A percentile compares a stretch with the other conserved stretches of the same genome.
Conservation (phyloP, 2,113 vertebrate species). For the Pantherophis guttatus region DNA sequence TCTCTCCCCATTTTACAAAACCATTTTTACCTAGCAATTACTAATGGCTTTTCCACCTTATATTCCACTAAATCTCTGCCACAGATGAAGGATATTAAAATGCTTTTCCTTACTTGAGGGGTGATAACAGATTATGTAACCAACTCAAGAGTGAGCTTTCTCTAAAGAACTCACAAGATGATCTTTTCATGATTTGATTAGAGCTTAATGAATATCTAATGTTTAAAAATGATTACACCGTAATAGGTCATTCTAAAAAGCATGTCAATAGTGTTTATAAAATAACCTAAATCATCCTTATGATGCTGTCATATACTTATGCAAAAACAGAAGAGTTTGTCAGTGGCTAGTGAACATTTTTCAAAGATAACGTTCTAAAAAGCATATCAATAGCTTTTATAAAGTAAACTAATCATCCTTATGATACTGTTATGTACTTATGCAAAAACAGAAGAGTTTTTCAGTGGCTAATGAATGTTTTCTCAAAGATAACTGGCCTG, state of each 20-base stretch:
- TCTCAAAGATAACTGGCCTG: background rate
- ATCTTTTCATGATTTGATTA: background rate
- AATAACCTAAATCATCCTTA: background rate
- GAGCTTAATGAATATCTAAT: background rate
- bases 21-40: background rate
- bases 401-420: background rate
- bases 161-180: background rate
- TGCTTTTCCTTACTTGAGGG: background rate
- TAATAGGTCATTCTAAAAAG: background rate
- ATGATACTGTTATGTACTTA: background rate
- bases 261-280: background rate
- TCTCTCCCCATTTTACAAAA: background rate
- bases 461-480: background rate
- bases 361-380: background rate
- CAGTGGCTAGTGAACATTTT: background rate
- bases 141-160: background rate
- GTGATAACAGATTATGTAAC: background rate
- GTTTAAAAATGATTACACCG: background rate
- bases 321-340: background rate
- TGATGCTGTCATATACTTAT: background rate
- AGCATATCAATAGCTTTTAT: background rate
- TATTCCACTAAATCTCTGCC: background rate
- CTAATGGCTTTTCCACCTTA: background rate
- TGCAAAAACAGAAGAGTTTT: background rate
- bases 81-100: background rate